A percentile compares a stretch with the other conserved stretches of the same genome.
phyloP scores from a whole-genome alignment of 1,140 invertebrate species.

The Aethina tumida region DNA sequence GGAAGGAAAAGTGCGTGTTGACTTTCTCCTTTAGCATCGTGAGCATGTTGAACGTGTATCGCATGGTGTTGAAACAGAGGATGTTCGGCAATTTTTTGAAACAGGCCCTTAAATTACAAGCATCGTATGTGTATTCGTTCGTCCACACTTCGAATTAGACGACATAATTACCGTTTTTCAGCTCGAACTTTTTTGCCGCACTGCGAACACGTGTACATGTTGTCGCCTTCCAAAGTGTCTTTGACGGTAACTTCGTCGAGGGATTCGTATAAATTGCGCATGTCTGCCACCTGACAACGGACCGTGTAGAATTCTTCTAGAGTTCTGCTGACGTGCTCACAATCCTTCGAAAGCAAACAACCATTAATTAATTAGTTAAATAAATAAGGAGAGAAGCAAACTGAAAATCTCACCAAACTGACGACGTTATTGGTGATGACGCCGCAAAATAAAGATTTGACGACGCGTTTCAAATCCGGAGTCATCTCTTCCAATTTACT shows the following conservation, averaged over 20 bases:
- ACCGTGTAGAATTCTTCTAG: constrained; percentile 95
- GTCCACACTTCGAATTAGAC: too few relatives aligned
- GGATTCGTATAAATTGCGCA: constrained; percentile 91
- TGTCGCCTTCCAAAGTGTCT: constrained; percentile 91
- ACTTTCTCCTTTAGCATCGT: constrained; percentile 97
- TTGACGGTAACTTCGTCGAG: constrained; percentile 93
- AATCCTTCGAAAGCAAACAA: too few relatives aligned
- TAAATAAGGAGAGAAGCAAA: constrained; percentile 2
- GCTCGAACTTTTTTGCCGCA: constrained; percentile 91
- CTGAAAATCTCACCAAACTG: constrained; percentile 53
- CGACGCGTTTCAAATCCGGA: constrained; percentile 76
- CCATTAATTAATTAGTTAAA: neutral
- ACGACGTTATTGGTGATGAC: constrained; percentile 92
- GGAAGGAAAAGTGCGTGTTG: constrained; percentile 96
- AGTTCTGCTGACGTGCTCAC: constrained; percentile 86
- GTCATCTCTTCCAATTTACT: constrained; percentile 95
- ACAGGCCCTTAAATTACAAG: constrained; percentile 63
- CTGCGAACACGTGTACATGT: constrained; percentile 95
- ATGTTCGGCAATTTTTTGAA: constrained; percentile 90
- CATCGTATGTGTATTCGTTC: too few relatives aligned
- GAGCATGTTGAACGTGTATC: constrained; percentile 97
- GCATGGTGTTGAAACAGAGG: constrained; percentile 93
- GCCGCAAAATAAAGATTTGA: constrained; percentile 88
- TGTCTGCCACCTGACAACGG: constrained; percentile 89
- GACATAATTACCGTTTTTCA: constrained; percentile 78